Conservation (phyloP, 2,888 invertebrate genomes). For the Halictus ligatus region DNA sequence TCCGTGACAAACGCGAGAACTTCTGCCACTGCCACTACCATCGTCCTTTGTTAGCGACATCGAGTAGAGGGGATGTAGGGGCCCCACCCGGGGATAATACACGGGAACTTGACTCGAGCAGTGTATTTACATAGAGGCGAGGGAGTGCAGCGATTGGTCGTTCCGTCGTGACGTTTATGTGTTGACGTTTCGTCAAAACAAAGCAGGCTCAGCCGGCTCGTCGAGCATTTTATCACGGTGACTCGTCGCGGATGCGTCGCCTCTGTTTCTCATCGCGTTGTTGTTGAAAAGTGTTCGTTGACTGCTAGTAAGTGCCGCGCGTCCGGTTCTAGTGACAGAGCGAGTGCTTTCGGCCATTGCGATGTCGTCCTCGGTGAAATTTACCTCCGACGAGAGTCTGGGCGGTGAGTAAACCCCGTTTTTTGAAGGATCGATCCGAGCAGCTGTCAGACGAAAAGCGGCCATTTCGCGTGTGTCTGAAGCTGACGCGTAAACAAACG, state of each 20-base stretch:
- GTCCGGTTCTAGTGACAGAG: conserved; percentile 40
- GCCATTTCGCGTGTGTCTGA: conserved; percentile 79
- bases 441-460: conserved; percentile 76
- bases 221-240: conserved; percentile 74
- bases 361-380: conserved; percentile 79
- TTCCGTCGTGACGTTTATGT: conserved; percentile 71
- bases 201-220: conserved; percentile 75
- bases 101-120: conserved; percentile 55
- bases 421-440: conserved; percentile 30
- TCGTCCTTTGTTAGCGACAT: not conserved
- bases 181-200: conserved; percentile 83
- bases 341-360: conserved; percentile 23
- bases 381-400: conserved; percentile 77
- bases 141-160: conserved; percentile 70
- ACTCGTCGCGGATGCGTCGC: conserved; percentile 73
- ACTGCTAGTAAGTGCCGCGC: conserved; percentile 14
- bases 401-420: conserved; percentile 76
- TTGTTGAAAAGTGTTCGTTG: conserved; percentile 22
- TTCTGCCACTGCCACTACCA: not conserved
- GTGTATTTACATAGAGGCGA: conserved; percentile 71
- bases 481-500: conserved; percentile 63
- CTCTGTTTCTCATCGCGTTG: conserved; percentile 20
- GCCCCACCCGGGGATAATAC: not conserved
- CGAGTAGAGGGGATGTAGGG: not conserved
- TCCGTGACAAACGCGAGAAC: not conserved